A percentile compares a stretch with the other conserved stretches of the same genome.
These are phyloP conservation scores for Chrysolina oricalcia DNA, from an alignment of 2,888 invertebrate genomes.

Conservation along the genomic window DNA sequence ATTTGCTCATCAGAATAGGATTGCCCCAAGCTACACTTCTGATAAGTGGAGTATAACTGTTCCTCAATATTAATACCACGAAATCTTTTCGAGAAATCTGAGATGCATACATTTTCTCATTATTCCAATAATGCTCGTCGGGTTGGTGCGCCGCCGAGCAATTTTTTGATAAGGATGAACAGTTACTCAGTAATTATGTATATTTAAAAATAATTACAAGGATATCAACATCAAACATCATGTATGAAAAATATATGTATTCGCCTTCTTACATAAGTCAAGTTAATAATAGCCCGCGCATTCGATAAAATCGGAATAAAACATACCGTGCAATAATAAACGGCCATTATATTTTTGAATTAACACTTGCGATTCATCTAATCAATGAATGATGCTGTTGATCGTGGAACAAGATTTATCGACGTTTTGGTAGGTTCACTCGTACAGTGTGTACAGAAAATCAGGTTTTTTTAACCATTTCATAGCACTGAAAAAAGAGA, in stretches of 20 bases:
- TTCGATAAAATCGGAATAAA: conserved; percentile 53
- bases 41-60: conserved; percentile 10
- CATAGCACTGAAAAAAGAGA: too few relatives aligned
- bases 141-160: conserved; percentile 35
- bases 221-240: conserved; percentile 50
- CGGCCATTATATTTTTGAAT: conserved; percentile 51
- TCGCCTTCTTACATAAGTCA: conserved; percentile 50
- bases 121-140: conserved; percentile 44
- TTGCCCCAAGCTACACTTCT: not conserved
- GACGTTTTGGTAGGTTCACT: not conserved
- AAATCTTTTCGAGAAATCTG: conserved; percentile 18
- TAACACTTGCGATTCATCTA: conserved; percentile 49
- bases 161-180: conserved; percentile 49
- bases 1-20: not conserved
- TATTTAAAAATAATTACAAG: conserved; percentile 55
- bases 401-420: not conserved
- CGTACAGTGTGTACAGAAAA: not conserved
- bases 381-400: conserved; percentile 22
- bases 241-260: conserved; percentile 48
- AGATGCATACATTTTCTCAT: conserved; percentile 30
- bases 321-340: conserved; percentile 50
- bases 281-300: conserved; percentile 50
- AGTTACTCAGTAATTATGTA: conserved; percentile 53
- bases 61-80: conserved; percentile 9
- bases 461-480: too few relatives aligned